phyloP scores from a whole-genome alignment of 1,140 invertebrate species.

The Conus ventricosus region DNA sequence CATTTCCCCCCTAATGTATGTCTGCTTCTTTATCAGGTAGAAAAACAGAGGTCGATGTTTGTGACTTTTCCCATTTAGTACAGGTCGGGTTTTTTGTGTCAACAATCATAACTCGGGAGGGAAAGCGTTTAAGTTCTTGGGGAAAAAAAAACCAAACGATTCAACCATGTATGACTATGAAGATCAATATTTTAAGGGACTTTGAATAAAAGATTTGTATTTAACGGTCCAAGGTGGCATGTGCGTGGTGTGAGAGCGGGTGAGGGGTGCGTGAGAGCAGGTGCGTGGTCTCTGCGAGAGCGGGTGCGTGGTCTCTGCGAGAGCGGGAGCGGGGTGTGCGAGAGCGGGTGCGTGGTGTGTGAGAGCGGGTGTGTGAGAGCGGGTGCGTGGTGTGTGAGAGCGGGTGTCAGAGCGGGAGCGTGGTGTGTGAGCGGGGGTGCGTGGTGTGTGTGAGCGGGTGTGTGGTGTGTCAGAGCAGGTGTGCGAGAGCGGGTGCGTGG shows the following conservation, averaged over 20 bases:
- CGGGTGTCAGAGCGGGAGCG: background rate
- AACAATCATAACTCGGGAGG: background rate
- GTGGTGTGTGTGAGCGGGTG: no score
- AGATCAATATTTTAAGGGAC: conserved; percentile 26
- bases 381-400: background rate
- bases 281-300: background rate
- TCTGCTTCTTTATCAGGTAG: background rate
- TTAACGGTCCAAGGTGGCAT: background rate
- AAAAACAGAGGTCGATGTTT: background rate
- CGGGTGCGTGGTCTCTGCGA: background rate
- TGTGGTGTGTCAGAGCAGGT: no score
- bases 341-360: background rate
- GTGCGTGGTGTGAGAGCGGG: conserved; percentile 2
- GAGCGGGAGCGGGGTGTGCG: no score
- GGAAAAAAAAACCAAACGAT: background rate
- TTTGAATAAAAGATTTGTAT: conserved; percentile 28
- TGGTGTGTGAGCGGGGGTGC: no score
- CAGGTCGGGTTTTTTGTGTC: background rate
- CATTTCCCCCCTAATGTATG: background rate
- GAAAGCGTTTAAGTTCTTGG: background rate
- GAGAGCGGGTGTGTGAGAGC: background rate
- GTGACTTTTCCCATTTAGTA: background rate
- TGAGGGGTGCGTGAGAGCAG: background rate
- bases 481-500: no score
- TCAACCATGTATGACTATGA: conserved; percentile 20